Evolutionary conservation across 2,888 invertebrate genomes (phyloP).

Genomic region (Hoplodrina blanda): DNA sequence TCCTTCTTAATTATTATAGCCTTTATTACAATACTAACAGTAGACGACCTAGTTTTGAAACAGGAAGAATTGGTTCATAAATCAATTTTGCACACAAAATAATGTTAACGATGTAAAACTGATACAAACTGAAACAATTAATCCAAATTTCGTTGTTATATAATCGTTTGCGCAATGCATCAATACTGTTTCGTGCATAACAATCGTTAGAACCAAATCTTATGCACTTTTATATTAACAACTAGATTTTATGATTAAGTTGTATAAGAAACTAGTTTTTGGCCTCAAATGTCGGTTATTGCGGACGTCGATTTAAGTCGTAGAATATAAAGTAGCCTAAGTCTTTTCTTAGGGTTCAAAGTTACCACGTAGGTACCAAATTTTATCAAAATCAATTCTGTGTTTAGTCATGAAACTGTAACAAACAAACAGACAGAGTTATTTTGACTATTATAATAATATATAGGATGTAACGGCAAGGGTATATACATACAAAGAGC

Average conservation of each 20-base stretch:
- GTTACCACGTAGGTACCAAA: too few species aligned
- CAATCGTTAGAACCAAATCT: conserved; percentile 23
- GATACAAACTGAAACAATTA: conserved; percentile 34
- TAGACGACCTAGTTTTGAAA: not conserved
- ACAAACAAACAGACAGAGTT: too few species aligned
- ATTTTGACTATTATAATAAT: too few species aligned
- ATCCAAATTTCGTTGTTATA: conserved; percentile 33
- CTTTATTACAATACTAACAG: not conserved
- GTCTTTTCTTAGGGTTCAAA: too few species aligned
- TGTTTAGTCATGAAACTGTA: too few species aligned
- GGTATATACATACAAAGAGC: too few species aligned
- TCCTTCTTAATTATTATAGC: too few species aligned
- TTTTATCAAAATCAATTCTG: too few species aligned
- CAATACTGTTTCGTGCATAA: conserved; percentile 18
- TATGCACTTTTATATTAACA: conserved; percentile 19
- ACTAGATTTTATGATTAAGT: conserved; percentile 16
- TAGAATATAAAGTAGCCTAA: too few species aligned
- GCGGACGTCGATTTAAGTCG: too few species aligned
- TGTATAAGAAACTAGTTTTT: conserved; percentile 7
- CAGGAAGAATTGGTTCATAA: conserved; percentile 14
- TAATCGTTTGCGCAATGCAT: conserved; percentile 23
- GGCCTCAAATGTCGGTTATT: too few species aligned
- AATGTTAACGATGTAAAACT: conserved; percentile 13
- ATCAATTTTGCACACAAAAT: conserved; percentile 9
- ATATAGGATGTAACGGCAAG: too few species aligned